Evolutionary conservation across 2,113 vertebrate genomes (phyloP).

Genomic region (Proteles cristata): DNA sequence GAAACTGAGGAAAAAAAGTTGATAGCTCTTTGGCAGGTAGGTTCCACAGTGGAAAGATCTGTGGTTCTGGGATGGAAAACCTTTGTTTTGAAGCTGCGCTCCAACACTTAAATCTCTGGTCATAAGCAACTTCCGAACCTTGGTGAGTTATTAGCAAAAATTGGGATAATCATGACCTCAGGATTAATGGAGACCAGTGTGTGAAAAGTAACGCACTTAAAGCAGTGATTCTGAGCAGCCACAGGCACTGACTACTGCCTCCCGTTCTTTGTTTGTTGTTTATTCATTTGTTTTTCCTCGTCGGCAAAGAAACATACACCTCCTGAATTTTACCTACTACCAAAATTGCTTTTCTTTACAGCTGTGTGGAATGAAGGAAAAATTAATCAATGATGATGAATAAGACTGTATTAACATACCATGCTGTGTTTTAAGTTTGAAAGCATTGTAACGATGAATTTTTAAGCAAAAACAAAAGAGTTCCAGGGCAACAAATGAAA

Average conservation of each 20-base stretch:
- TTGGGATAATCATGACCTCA: neutral
- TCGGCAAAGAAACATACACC: neutral
- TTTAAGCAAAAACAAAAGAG: neutral
- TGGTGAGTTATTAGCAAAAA: neutral
- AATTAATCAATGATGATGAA: neutral
- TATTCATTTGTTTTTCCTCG: neutral
- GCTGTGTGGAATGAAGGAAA: neutral
- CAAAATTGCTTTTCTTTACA: neutral
- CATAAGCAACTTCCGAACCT: neutral
- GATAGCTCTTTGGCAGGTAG: neutral
- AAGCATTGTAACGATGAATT: neutral
- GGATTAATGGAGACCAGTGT: neutral
- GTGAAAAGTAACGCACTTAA: neutral
- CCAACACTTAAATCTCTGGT: neutral
- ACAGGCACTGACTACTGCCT: fast-evolving
- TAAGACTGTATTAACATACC: neutral
- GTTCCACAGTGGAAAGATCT: neutral
- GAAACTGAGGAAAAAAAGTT: neutral
- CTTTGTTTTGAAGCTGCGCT: neutral
- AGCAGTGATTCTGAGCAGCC: neutral
- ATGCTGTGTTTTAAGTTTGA: neutral
- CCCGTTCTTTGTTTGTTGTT: neutral
- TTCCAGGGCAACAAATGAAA: neutral
- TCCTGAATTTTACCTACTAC: neutral
- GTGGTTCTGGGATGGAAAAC: neutral